Percentiles rank a stretch among this genome's conserved stretches.
phyloP scores from a whole-genome alignment of 2,797 vertebrate species.

The Vespertilio murinus region DNA sequence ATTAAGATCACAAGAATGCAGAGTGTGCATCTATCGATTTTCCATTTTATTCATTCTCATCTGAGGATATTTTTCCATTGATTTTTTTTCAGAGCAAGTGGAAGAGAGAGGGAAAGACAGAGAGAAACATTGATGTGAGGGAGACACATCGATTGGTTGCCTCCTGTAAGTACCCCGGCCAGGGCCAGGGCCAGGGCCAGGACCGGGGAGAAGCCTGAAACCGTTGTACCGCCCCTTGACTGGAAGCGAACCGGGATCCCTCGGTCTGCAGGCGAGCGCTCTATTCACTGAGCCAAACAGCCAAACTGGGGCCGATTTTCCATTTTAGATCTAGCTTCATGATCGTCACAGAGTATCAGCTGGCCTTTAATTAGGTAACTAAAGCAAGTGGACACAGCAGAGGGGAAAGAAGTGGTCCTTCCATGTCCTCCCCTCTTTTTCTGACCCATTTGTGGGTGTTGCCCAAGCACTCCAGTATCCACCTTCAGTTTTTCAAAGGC shows the following conservation, averaged over 20 bases:
- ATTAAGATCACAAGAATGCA: not conserved
- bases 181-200: no score
- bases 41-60: not conserved
- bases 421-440: not conserved
- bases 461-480: not conserved
- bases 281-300: no score
- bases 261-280: no score
- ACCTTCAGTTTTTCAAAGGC: constrained; percentile 5
- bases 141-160: no score
- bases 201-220: no score
- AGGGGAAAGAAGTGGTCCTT: not conserved
- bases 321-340: not conserved
- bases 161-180: no score
- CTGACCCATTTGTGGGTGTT: not conserved
- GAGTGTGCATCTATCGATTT: not conserved
- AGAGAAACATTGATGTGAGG: no score
- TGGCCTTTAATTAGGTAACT: not conserved
- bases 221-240: no score
- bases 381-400: not conserved
- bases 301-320: not conserved
- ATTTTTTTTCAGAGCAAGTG: no score
- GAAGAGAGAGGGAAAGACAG: no score
- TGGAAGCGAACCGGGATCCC: no score
- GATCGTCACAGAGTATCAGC: not conserved
- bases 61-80: no score